These are phyloP conservation scores for Hirundichthys speculiger DNA, from an alignment of 2,113 vertebrate genomes.

Conservation along the genomic window DNA sequence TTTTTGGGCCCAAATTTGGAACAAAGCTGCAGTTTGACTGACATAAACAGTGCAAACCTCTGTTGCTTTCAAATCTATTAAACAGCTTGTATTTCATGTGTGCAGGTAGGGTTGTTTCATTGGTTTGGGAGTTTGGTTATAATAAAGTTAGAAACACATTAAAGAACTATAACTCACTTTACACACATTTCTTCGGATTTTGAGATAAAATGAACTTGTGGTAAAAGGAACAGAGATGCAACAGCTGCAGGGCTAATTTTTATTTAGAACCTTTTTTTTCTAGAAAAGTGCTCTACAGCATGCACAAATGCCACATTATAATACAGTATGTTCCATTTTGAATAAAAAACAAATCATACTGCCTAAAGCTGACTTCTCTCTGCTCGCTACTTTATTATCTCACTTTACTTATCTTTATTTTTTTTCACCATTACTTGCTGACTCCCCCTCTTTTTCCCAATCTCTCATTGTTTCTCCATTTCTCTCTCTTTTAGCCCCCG, in stretches of 20 bases:
- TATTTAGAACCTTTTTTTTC: constrained; percentile 51
- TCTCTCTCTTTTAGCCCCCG: constrained; percentile 32
- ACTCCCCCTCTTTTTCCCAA: constrained; percentile 50
- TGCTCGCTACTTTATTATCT: constrained; percentile 62
- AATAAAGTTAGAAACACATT: constrained; percentile 11
- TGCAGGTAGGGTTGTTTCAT: background rate
- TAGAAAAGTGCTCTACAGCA: constrained; percentile 16
- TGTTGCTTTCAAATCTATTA: background rate
- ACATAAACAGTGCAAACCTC: background rate
- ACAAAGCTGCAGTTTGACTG: background rate
- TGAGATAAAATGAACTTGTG: constrained; percentile 27
- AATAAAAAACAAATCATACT: constrained; percentile 62
- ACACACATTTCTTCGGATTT: constrained; percentile 8
- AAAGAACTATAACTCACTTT: constrained; percentile 2
- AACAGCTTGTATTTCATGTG: background rate
- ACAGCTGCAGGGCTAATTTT: constrained; percentile 49
- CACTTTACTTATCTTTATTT: constrained; percentile 38
- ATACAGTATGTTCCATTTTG: constrained; percentile 50
- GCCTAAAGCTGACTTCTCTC: constrained; percentile 67
- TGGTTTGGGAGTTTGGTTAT: background rate
- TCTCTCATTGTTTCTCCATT: constrained; percentile 34
- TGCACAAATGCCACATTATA: constrained; percentile 38
- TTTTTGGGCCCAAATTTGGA: background rate
- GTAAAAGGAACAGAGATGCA: constrained; percentile 9
- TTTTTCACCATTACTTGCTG: constrained; percentile 28